Conservation (phyloP, 2,113 vertebrate genomes). For the Pyxicephalus adspersus region DNA sequence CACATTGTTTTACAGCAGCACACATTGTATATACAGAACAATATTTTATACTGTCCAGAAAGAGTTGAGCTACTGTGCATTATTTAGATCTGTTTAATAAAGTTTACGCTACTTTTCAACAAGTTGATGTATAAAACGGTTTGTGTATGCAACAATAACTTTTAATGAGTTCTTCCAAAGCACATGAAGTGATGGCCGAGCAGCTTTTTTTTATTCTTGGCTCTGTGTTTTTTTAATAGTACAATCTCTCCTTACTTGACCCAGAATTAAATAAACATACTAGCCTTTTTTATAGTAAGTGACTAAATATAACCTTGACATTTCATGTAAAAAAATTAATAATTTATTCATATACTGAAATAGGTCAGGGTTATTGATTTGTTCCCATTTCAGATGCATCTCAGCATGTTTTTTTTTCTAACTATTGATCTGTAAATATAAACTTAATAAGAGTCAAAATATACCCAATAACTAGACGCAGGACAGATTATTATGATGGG, state of each 20-base stretch:
- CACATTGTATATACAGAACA: background rate
- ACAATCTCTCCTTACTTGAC: conserved; percentile 16
- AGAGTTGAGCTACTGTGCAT: conserved; percentile 9
- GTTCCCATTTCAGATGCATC: too few relatives aligned
- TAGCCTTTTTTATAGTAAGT: background rate
- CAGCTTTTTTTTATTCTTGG: conserved; percentile 9
- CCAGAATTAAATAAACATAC: conserved; percentile 13
- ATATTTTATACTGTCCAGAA: conserved; percentile 11
- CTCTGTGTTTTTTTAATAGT: background rate
- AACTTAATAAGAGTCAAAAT: too few relatives aligned
- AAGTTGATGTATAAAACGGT: conserved; percentile 4
- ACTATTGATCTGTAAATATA: too few relatives aligned
- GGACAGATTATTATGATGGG: too few relatives aligned
- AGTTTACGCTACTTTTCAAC: conserved; percentile 29
- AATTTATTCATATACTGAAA: too few relatives aligned
- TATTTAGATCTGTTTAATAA: conserved; percentile 18
- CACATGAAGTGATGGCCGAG: background rate
- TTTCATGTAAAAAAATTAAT: too few relatives aligned
- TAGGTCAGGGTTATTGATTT: too few relatives aligned
- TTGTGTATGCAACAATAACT: conserved; percentile 21
- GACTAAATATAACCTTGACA: background rate
- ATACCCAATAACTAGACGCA: too few relatives aligned
- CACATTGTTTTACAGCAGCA: background rate
- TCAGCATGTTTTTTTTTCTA: too few relatives aligned
- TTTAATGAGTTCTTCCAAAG: conserved; percentile 42